Percentiles rank a stretch among this genome's conserved stretches.
Evolutionary conservation across 2,888 invertebrate species (phyloP).

Genomic region (Saturnia japonica): DNA sequence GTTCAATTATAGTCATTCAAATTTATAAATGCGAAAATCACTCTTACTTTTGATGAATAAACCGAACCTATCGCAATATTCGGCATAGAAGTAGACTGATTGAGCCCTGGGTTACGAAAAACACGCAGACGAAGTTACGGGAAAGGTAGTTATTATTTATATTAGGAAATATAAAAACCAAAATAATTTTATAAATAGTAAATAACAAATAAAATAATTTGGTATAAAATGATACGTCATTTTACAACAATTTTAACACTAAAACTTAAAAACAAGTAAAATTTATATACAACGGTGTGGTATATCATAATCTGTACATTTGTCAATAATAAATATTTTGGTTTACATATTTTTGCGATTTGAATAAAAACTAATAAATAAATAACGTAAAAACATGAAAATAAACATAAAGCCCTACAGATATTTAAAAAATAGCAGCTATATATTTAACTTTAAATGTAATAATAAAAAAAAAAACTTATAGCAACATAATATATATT

Average conservation of each 20-base stretch:
- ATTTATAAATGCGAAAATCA: not conserved
- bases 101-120: no score
- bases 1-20: not conserved
- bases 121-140: no score
- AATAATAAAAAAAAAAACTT: constrained; percentile 36
- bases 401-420: no score
- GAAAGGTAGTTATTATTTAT: no score
- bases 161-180: no score
- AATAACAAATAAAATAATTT: not conserved
- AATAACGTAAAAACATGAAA: constrained; percentile 12
- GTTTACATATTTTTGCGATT: not conserved
- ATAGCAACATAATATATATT: constrained; percentile 35
- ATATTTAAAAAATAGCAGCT: not conserved
- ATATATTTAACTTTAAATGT: constrained; percentile 34
- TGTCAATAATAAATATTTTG: constrained; percentile 39
- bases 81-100: no score
- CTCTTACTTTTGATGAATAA: no score
- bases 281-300: constrained; percentile 54
- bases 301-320: constrained; percentile 56
- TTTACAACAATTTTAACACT: constrained; percentile 26
- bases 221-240: not conserved
- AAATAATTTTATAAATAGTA: not conserved
- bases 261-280: constrained; percentile 32
- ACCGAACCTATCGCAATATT: no score
- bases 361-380: not conserved